phyloP scores from a whole-genome alignment of 2,113 vertebrate genomes.

The Egretta garzetta region DNA sequence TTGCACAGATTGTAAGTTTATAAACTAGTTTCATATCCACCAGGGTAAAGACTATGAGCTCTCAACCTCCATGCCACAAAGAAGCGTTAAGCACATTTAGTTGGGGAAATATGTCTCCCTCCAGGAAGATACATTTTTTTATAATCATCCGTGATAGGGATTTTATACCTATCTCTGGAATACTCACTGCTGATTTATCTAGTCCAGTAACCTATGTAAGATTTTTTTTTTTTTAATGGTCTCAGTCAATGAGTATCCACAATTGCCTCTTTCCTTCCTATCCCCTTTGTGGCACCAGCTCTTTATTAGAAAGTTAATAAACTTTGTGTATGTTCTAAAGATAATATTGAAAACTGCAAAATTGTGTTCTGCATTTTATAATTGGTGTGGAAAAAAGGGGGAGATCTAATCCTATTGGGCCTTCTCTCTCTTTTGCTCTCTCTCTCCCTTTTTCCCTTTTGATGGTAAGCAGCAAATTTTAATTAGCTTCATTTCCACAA shows the following conservation, averaged over 20 bases:
- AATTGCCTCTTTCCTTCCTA: neutral
- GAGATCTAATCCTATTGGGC: conserved; percentile 61
- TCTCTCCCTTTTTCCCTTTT: conserved; percentile 53
- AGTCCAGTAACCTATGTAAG: neutral
- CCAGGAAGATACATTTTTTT: neutral
- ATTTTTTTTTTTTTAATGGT: neutral
- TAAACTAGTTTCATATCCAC: neutral
- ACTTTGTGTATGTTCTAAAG: conserved; percentile 57
- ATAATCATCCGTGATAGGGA: neutral
- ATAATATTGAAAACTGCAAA: conserved; percentile 58
- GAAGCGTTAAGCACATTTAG: neutral
- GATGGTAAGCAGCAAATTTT: conserved; percentile 68
- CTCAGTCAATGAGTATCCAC: neutral
- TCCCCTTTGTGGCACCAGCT: conserved; percentile 7
- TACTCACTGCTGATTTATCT: neutral
- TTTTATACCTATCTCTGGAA: conserved; percentile 15
- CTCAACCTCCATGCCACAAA: neutral
- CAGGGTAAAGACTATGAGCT: neutral
- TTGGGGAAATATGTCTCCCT: neutral
- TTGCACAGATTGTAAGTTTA: neutral
- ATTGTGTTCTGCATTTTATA: conserved; percentile 62
- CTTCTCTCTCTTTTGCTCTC: conserved; percentile 33
- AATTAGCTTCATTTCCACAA: conserved; percentile 71
- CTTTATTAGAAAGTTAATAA: conserved; percentile 67
- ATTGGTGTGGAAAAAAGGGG: conserved; percentile 62